Evolutionary conservation across 1,140 invertebrate genomes (phyloP).

Genomic region (Ectropis grisescens): DNA sequence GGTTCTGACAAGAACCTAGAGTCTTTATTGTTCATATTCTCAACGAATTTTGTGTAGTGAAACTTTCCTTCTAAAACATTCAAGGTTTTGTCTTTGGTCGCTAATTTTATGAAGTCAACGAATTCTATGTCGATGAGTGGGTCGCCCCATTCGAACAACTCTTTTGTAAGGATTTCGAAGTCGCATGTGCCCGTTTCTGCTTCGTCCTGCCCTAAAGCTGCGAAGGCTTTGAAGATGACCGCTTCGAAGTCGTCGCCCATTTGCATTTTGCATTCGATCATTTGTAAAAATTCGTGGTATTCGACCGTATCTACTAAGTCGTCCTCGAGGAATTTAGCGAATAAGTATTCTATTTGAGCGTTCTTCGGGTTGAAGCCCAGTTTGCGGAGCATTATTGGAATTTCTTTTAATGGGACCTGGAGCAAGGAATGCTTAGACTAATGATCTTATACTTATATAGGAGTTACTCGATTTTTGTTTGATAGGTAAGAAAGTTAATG

Average conservation of each 20-base stretch:
- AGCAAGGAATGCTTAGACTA: slow-evolving; percentile 2
- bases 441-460: neutral
- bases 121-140: slow-evolving; percentile 49
- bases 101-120: slow-evolving; percentile 36
- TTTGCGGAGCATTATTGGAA: slow-evolving; percentile 49
- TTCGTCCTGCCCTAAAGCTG: slow-evolving; percentile 43
- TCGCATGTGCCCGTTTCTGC: slow-evolving; percentile 34
- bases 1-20: slow-evolving; percentile 41
- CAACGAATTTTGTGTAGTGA: slow-evolving; percentile 48
- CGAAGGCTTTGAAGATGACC: slow-evolving; percentile 43
- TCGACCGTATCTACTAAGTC: slow-evolving; percentile 52
- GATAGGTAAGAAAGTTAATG: no score
- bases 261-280: slow-evolving; percentile 56
- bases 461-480: no score
- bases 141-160: slow-evolving; percentile 49
- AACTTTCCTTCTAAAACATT: slow-evolving; percentile 35
- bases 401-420: slow-evolving; percentile 37
- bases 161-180: slow-evolving; percentile 34
- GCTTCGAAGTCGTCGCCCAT: slow-evolving; percentile 52
- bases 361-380: slow-evolving; percentile 54
- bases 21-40: slow-evolving; percentile 56
- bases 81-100: slow-evolving; percentile 46
- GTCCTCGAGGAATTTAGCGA: slow-evolving; percentile 43
- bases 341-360: slow-evolving; percentile 39
- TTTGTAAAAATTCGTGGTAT: slow-evolving; percentile 44